Percentiles rank a stretch among this genome's conserved stretches.
Conservation (phyloP, 2,888 invertebrate species). For the Acleris emargana region DNA sequence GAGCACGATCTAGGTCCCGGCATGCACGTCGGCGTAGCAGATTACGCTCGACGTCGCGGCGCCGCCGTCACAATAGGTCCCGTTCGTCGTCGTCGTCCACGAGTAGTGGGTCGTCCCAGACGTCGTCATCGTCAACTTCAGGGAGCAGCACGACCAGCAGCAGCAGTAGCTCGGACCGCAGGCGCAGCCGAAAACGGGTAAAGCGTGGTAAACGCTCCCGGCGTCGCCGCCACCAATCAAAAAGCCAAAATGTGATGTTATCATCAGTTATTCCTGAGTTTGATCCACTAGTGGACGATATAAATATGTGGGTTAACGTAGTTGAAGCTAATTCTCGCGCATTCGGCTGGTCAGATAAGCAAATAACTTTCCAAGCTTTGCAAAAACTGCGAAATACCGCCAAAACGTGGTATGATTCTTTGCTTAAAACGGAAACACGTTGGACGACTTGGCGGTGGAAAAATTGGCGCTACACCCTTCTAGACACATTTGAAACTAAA, state of each 20-base stretch:
- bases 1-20: too few relatives aligned
- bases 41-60: too few relatives aligned
- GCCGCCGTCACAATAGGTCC: too few relatives aligned
- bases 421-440: conserved; percentile 41
- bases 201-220: too few relatives aligned
- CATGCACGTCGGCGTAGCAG: too few relatives aligned
- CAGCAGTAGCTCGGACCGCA: neutral
- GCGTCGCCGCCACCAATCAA: too few relatives aligned
- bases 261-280: conserved; percentile 42
- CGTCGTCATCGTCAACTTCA: too few relatives aligned
- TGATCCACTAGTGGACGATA: conserved; percentile 37
- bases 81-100: too few relatives aligned
- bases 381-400: conserved; percentile 44
- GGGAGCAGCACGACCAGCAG: too few relatives aligned
- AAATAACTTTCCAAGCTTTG: conserved; percentile 41
- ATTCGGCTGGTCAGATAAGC: conserved; percentile 43
- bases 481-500: conserved; percentile 41
- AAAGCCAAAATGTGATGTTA: neutral
- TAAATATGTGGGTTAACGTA: conserved; percentile 44
- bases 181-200: too few relatives aligned
- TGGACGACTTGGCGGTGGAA: conserved; percentile 46
- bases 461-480: conserved; percentile 42
- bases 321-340: conserved; percentile 44
- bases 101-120: too few relatives aligned
- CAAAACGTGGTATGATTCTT: conserved; percentile 43